These are phyloP conservation scores for Drosophila sechellia DNA, from an alignment of 1,140 invertebrate genomes.

Conservation along the genomic window DNA sequence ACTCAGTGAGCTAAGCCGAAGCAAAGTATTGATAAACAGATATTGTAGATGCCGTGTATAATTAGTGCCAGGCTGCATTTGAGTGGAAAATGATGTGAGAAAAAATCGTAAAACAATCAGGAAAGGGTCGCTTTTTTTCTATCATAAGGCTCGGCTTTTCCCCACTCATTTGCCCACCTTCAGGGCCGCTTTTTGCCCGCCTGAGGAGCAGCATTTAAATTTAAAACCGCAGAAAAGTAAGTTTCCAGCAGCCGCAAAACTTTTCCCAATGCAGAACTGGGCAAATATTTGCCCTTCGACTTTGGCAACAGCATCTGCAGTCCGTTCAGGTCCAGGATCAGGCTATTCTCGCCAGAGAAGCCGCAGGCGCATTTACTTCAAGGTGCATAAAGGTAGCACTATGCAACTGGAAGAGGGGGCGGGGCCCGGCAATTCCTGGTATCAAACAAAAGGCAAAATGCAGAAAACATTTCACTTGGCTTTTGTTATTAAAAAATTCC, in stretches of 20 bases:
- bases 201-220: constrained; percentile 49
- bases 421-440: constrained; percentile 10
- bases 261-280: constrained; percentile 63
- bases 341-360: constrained; percentile 5
- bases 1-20: constrained; percentile 54
- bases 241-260: constrained; percentile 57
- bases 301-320: constrained; percentile 53
- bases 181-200: neutral
- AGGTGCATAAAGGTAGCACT: constrained; percentile 15
- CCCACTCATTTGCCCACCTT: neutral
- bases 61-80: constrained; percentile 28
- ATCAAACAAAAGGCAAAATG: constrained; percentile 65
- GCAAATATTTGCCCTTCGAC: constrained; percentile 76
- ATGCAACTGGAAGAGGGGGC: neutral
- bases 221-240: constrained; percentile 66
- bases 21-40: constrained; percentile 66
- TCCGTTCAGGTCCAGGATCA: constrained; percentile 38
- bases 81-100: constrained; percentile 49
- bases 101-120: constrained; percentile 23
- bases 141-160: neutral
- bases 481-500: constrained; percentile 83
- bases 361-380: constrained; percentile 47
- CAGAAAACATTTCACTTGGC: constrained; percentile 68
- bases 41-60: constrained; percentile 20
- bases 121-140: neutral